Percentiles rank a stretch among this genome's conserved stretches.
Evolutionary conservation across 37 sponge, comb jelly and placozoan species (phyloP).

Genomic region (Cliona cf. orientalis): DNA sequence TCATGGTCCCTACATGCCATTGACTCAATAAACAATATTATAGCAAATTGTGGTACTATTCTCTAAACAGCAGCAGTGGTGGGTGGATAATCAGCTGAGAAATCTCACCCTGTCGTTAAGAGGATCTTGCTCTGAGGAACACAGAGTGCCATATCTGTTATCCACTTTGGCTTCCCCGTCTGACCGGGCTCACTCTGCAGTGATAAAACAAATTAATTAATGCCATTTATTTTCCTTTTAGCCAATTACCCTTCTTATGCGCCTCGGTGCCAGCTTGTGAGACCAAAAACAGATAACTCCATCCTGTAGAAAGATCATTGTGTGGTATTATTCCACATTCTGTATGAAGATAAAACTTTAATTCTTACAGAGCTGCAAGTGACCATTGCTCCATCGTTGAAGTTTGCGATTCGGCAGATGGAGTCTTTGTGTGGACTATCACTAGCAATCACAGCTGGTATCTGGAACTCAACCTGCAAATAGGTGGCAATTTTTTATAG

Average conservation of each 20-base stretch:
- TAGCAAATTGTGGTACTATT: background rate
- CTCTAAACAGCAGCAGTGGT: background rate
- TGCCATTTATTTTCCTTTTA: background rate
- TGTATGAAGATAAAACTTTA: too few species aligned
- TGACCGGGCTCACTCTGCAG: conserved; percentile 50
- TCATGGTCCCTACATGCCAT: conserved; percentile 70
- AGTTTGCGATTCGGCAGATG: conserved; percentile 35
- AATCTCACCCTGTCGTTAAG: conserved; percentile 76
- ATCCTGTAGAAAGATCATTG: conserved; percentile 40
- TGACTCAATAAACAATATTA: background rate
- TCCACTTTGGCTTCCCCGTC: conserved; percentile 87
- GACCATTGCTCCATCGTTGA: conserved; percentile 64
- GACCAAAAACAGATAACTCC: conserved; percentile 63
- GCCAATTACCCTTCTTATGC: conserved; percentile 44
- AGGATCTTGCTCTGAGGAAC: conserved; percentile 76
- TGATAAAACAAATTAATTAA: background rate
- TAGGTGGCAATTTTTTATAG: too few species aligned
- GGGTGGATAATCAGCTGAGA: background rate
- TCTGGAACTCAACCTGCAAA: conserved; percentile 50
- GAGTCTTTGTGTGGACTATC: conserved; percentile 72
- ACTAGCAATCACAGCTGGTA: conserved; percentile 35
- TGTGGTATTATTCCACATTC: too few species aligned
- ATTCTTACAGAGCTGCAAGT: conserved; percentile 77
- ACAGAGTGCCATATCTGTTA: conserved; percentile 88
- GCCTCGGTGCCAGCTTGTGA: conserved; percentile 33